phyloP scores from a whole-genome alignment of 2,888 invertebrate genomes.

The Cataglyphis albicans region DNA sequence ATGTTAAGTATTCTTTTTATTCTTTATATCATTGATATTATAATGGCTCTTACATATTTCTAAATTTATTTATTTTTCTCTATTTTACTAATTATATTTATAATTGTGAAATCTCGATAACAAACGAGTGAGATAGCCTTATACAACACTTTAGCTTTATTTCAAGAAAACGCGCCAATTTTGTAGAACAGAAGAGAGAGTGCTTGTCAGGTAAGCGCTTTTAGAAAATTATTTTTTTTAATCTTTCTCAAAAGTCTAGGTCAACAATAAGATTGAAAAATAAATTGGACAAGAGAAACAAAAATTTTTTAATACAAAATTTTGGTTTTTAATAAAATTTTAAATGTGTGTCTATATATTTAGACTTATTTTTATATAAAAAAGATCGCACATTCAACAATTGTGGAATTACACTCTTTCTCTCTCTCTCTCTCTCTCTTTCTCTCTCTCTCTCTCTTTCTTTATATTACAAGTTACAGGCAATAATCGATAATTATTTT shows the following conservation, averaged over 20 bases:
- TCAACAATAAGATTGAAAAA: background rate
- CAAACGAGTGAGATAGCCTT: background rate
- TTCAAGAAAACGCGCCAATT: conserved; percentile 10
- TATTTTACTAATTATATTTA: background rate
- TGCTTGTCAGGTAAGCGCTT: background rate
- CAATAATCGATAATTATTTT: background rate
- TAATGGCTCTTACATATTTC: background rate
- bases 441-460: background rate
- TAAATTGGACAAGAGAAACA: background rate
- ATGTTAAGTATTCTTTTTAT: background rate
- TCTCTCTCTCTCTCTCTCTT: too few relatives aligned
- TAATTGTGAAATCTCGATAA: background rate
- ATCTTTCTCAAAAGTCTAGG: background rate
- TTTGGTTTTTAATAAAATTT: conserved; percentile 5
- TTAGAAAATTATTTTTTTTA: background rate
- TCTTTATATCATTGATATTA: background rate
- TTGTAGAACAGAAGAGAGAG: conserved; percentile 16
- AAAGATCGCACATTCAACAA: background rate
- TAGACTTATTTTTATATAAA: background rate
- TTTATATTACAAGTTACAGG: background rate
- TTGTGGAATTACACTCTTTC: background rate
- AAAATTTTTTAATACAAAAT: background rate
- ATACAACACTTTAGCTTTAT: background rate
- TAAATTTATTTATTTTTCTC: background rate
- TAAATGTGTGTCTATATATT: background rate